Conservation (phyloP, 2,113 vertebrate genomes). For the Pollimyrus isidori region DNA sequence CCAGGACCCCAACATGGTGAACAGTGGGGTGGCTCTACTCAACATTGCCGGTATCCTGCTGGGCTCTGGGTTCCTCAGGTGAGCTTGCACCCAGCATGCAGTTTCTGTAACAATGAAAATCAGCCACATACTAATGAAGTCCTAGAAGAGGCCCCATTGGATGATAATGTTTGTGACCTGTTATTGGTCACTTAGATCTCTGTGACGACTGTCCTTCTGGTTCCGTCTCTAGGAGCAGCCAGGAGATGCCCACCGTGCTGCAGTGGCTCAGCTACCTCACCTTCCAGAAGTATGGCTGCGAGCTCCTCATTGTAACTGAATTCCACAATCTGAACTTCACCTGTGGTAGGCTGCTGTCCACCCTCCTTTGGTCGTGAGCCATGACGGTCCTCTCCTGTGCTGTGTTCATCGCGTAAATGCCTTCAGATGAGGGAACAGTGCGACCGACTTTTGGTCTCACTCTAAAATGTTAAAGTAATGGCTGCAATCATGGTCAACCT, state of each 20-base stretch:
- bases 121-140: neutral
- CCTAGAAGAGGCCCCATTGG: neutral
- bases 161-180: neutral
- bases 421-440: neutral
- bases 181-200: neutral
- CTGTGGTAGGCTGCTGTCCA: conserved; percentile 72
- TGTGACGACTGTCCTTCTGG: neutral
- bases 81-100: conserved; percentile 17
- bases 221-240: conserved; percentile 61
- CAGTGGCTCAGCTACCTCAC: conserved; percentile 82
- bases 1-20: conserved; percentile 81
- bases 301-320: conserved; percentile 86
- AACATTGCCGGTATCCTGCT: conserved; percentile 77
- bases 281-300: conserved; percentile 89
- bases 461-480: neutral
- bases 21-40: conserved; percentile 76
- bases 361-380: neutral
- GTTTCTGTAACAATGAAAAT: neutral
- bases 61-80: conserved; percentile 87
- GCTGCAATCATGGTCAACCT: neutral
- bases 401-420: neutral
- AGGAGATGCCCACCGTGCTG: conserved; percentile 81
- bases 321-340: conserved; percentile 81
- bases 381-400: neutral
- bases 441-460: neutral